phyloP scores from a whole-genome alignment of 2,888 invertebrate genomes.

The Coleophora deauratella region DNA sequence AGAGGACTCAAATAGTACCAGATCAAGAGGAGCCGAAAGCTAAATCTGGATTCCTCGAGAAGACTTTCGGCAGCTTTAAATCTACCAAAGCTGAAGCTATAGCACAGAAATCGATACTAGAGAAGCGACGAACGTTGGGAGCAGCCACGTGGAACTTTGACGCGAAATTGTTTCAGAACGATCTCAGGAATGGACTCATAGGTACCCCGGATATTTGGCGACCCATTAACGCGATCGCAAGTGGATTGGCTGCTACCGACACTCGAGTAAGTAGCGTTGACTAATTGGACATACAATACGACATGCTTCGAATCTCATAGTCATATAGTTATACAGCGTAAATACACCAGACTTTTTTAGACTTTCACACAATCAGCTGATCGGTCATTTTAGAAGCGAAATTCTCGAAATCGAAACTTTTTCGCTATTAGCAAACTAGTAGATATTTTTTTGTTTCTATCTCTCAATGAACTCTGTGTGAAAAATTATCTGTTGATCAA shows the following conservation, averaged over 20 bases:
- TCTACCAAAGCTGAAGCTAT: conserved; percentile 57
- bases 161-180: conserved; percentile 75
- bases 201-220: conserved; percentile 83
- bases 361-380: too few species aligned
- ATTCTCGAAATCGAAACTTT: too few species aligned
- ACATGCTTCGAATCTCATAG: too few species aligned
- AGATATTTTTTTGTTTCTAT: too few species aligned
- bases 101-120: conserved; percentile 67
- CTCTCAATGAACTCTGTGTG: too few species aligned
- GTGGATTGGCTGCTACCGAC: conserved; percentile 73
- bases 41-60: conserved; percentile 66
- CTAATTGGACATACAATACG: too few species aligned
- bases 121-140: conserved; percentile 78
- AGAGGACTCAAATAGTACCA: conserved; percentile 45
- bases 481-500: too few species aligned
- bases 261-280: conserved; percentile 52
- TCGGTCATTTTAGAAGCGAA: too few species aligned
- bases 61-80: conserved; percentile 65
- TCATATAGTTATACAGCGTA: too few species aligned
- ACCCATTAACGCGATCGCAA: conserved; percentile 77
- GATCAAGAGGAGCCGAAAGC: conserved; percentile 63
- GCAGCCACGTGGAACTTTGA: conserved; percentile 81
- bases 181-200: conserved; percentile 73
- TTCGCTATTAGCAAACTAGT: too few species aligned
- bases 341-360: too few species aligned